Evolutionary conservation across 35 echinoderm and acorn worm species (phyloP).

Genomic region (Lytechinus pictus): DNA sequence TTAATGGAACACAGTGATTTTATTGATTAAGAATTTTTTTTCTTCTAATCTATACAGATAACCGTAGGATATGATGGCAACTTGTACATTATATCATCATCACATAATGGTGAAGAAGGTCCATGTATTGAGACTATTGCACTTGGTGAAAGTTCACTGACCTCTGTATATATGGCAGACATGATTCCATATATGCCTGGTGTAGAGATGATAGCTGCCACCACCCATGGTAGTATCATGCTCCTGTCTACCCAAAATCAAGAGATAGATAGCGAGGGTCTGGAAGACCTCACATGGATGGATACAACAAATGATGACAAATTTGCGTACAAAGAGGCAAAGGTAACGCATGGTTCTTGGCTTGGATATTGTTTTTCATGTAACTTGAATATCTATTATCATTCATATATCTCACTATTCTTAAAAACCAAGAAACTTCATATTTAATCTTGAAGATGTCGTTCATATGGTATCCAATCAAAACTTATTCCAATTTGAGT

Average conservation of each 20-base stretch:
- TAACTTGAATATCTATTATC: no score
- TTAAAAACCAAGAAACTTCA: no score
- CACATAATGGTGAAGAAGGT: conserved; percentile 28
- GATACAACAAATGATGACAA: neutral
- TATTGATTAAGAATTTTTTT: neutral
- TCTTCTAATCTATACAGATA: conserved; percentile 35
- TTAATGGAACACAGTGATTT: neutral
- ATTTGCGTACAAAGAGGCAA: conserved; percentile 35
- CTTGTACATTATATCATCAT: conserved; percentile 62
- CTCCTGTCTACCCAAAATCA: neutral
- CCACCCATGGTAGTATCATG: conserved; percentile 68
- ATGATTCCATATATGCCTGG: conserved; percentile 55
- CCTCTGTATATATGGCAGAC: conserved; percentile 63
- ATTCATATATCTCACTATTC: no score
- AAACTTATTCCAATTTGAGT: no score
- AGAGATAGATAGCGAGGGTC: neutral
- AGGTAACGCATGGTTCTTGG: neutral
- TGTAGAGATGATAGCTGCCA: conserved; percentile 68
- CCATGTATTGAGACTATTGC: conserved; percentile 65
- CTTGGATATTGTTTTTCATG: no score
- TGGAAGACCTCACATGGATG: neutral
- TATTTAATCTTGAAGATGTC: no score
- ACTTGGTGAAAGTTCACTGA: conserved; percentile 57
- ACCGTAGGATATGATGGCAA: conserved; percentile 63
- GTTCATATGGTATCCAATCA: neutral